Evolutionary conservation across 2,113 vertebrate genomes (phyloP).

Genomic region (Perognathus longimembris): DNA sequence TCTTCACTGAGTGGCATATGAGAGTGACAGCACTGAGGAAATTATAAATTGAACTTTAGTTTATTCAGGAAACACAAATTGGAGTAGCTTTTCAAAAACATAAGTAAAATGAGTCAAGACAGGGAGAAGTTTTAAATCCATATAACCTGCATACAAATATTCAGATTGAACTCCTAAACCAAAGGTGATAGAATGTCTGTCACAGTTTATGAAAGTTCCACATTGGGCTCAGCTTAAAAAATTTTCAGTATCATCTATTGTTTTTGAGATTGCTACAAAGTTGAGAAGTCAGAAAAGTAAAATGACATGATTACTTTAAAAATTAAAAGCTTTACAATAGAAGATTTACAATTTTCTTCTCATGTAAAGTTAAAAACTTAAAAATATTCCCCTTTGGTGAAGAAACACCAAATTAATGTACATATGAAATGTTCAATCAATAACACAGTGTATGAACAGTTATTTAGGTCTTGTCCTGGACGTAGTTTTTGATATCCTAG

Average conservation of each 20-base stretch:
- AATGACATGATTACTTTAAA: neutral
- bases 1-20: neutral
- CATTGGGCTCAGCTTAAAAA: neutral
- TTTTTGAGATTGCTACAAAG: neutral
- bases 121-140: neutral
- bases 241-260: neutral
- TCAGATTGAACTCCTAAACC: neutral
- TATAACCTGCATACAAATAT: neutral
- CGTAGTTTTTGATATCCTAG: neutral
- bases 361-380: neutral
- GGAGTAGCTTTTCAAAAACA: neutral
- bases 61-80: neutral
- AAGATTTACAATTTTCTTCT: neutral
- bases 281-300: neutral
- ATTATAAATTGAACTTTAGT: neutral
- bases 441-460: neutral
- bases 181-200: neutral
- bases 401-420: neutral
- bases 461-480: neutral
- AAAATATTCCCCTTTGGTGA: neutral
- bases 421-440: neutral
- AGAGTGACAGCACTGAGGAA: neutral
- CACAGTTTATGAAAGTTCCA: neutral
- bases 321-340: neutral
- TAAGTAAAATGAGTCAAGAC: neutral